A percentile compares a stretch with the other conserved stretches of the same genome.
phyloP scores from a whole-genome alignment of 2,888 invertebrate genomes.

The Cosmia trapezina region DNA sequence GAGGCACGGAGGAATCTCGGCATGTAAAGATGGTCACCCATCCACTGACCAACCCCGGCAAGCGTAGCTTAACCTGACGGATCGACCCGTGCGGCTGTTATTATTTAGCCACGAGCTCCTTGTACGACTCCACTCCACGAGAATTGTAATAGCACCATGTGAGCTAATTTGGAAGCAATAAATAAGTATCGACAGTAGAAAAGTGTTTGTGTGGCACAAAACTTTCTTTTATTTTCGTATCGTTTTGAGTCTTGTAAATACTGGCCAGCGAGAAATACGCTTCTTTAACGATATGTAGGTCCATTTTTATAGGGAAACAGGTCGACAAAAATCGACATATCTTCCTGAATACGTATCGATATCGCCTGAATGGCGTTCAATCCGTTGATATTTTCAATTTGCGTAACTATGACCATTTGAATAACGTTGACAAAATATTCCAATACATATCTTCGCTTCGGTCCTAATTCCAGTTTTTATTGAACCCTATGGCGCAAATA shows the following conservation, averaged over 20 bases:
- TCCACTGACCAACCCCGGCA: too few species aligned
- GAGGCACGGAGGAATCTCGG: too few species aligned
- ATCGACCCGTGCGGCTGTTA: too few species aligned
- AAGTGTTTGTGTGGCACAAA: conserved; percentile 8
- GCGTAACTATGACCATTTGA: conserved; percentile 33
- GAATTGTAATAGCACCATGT: background rate
- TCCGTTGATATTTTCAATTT: conserved; percentile 28
- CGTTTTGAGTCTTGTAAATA: conserved; percentile 1
- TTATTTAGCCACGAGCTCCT: too few species aligned
- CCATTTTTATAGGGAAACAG: too few species aligned
- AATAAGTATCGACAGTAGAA: conserved; percentile 3
- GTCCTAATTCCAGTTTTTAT: conserved; percentile 13
- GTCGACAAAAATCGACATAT: background rate
- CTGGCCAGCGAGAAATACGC: background rate
- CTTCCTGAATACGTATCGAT: conserved; percentile 3
- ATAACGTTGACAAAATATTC: conserved; percentile 36
- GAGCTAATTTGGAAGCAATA: background rate
- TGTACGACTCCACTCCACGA: too few species aligned
- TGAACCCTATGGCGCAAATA: conserved; percentile 21
- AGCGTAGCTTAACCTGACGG: too few species aligned
- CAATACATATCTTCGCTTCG: conserved; percentile 28
- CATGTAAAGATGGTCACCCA: too few species aligned
- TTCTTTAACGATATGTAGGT: background rate
- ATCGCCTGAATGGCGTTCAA: conserved; percentile 5
- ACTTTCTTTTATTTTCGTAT: background rate